These are phyloP conservation scores for Myrmecobius fasciatus DNA, from an alignment of 2,113 vertebrate species.

Conservation along the genomic window DNA sequence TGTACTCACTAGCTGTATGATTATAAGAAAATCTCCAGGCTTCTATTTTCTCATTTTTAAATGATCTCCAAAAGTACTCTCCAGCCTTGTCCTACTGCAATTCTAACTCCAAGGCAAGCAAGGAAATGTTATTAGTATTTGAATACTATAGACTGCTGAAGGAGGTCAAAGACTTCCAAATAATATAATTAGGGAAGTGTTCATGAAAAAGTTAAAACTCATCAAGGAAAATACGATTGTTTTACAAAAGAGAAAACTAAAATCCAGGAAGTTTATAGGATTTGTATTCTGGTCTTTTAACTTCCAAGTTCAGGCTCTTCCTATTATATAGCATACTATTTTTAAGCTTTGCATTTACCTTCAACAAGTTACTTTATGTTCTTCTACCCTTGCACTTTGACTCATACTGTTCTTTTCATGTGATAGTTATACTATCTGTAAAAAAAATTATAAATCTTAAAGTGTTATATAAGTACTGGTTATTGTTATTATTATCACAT, in stretches of 20 bases:
- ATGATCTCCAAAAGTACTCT: not conserved
- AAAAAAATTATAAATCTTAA: not conserved
- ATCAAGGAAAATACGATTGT: not conserved
- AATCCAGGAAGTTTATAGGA: not conserved
- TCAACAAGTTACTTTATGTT: not conserved
- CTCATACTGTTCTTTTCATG: not conserved
- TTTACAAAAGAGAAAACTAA: not conserved
- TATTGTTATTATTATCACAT: not conserved
- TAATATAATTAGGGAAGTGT: not conserved
- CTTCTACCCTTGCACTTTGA: not conserved
- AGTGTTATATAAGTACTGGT: not conserved
- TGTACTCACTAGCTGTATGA: not conserved
- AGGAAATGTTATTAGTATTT: not conserved
- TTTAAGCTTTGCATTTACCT: not conserved
- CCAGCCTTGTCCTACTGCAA: not conserved
- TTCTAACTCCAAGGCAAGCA: not conserved
- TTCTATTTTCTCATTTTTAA: not conserved
- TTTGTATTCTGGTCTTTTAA: not conserved
- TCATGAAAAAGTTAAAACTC: not conserved
- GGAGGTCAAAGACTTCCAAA: not conserved
- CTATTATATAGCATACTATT: not conserved
- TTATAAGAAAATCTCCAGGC: not conserved
- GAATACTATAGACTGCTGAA: not conserved
- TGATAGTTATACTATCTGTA: not conserved
- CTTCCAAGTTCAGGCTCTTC: not conserved